A percentile compares a stretch with the other conserved stretches of the same genome.
Evolutionary conservation across 2,113 vertebrate genomes (phyloP).

Genomic region (Pitta sordida): DNA sequence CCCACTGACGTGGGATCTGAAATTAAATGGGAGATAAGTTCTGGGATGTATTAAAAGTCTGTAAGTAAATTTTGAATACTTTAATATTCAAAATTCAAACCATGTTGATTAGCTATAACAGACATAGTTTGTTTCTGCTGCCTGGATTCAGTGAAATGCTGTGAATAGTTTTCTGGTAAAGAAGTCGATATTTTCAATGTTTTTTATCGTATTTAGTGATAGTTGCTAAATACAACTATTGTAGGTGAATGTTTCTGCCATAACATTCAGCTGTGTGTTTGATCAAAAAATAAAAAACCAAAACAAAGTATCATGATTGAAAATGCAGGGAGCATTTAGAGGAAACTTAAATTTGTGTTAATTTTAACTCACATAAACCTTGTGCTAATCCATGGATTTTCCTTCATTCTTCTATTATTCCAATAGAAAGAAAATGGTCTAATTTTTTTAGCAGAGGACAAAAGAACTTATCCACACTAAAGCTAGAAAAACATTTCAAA

Average conservation of each 20-base stretch:
- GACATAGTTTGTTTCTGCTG: neutral
- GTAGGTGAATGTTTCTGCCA: neutral
- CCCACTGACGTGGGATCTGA: neutral
- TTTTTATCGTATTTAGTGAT: neutral
- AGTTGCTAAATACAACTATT: neutral
- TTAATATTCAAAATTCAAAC: constrained; percentile 18
- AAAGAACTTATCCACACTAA: neutral
- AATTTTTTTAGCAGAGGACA: neutral
- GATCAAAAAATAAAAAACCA: neutral
- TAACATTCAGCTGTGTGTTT: neutral
- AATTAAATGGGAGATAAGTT: constrained; percentile 8
- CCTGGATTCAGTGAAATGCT: neutral
- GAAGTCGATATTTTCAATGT: neutral
- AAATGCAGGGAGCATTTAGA: neutral
- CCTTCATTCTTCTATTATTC: neutral
- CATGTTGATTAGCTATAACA: neutral
- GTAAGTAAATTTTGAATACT: neutral
- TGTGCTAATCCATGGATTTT: neutral
- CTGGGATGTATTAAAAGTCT: neutral
- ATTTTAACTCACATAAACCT: neutral
- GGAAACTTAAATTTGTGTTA: neutral
- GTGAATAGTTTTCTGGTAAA: neutral
- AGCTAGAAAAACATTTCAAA: neutral
- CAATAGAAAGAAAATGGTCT: neutral
- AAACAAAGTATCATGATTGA: neutral